phyloP scores from a whole-genome alignment of 2,888 invertebrate species.

The Melieria omissa region DNA sequence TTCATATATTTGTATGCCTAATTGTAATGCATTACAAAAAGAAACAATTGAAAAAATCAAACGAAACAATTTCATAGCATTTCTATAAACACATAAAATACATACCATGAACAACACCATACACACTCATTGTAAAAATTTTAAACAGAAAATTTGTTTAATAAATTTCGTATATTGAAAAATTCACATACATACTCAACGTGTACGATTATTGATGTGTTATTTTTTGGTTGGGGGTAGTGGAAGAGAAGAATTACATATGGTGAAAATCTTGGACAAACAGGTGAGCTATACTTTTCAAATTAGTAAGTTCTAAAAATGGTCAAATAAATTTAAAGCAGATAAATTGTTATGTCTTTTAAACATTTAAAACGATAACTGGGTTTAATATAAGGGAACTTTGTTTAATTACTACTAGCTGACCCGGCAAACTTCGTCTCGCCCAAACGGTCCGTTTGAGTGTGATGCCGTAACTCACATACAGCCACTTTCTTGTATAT shows the following conservation, averaged over 20 bases:
- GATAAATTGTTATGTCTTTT: too few relatives aligned
- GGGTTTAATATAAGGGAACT: too few relatives aligned
- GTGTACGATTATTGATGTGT: too few relatives aligned
- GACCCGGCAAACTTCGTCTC: too few relatives aligned
- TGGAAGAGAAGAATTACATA: too few relatives aligned
- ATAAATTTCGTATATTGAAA: conserved; percentile 44
- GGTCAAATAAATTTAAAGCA: not conserved
- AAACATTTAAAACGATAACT: too few relatives aligned
- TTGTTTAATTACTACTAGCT: too few relatives aligned
- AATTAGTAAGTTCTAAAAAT: not conserved
- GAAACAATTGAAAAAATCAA: conserved; percentile 28
- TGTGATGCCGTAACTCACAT: too few relatives aligned
- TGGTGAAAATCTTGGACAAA: too few relatives aligned
- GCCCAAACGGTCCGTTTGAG: too few relatives aligned
- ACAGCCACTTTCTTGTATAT: too few relatives aligned
- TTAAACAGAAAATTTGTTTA: conserved; percentile 42
- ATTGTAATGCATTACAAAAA: conserved; percentile 34
- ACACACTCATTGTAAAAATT: conserved; percentile 36
- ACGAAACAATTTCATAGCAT: conserved; percentile 22
- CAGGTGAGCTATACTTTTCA: not conserved
- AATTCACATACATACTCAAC: conserved; percentile 30
- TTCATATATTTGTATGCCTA: conserved; percentile 38
- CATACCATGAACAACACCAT: conserved; percentile 15
- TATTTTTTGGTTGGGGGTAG: too few relatives aligned
- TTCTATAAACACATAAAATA: conserved; percentile 28